Base-by-base conservation (phyloP, 2,113 vertebrate genomes). In the Nymphicus hollandicus region DNA sequence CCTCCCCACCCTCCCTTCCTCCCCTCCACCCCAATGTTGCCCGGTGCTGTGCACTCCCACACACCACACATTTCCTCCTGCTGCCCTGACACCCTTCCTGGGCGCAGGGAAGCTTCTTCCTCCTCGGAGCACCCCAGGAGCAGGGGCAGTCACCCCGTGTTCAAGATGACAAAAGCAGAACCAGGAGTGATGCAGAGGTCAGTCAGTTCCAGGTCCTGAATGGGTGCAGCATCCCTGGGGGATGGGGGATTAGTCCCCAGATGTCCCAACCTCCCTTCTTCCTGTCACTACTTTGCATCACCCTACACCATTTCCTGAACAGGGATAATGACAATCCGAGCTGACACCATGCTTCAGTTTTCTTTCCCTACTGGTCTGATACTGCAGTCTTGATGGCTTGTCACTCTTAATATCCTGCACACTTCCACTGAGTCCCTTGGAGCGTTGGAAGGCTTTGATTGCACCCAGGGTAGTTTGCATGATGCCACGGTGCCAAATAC, bases 161-260 rank as follows among this genome's bases (percentile, higher is more conserved):
- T 86, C 56, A 35, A 37, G 64, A 72, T 6, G 22, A 47, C 52
- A 81, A 72, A 92, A 91, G 43, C 50, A 68, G 61, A 58, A 33
- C 24, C 0, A 0, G 43, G 29, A 86, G 31, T 2, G 61, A 37
- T 9, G 56, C 65, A 31, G 39, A 63, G n/a, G 43, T 81, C 10
- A 6, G 43, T 43, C 0, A 1, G 20, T 41, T 61, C 60, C 46
- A 20, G 43, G 37, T 64, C n/a, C 84, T 82, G 61, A 79, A 72
- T 18, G 78, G 91, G 91, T 94, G 70, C 81, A 77, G 81, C 71
- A 88, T 81, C 79, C 66, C 49, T 80, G 66, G 74, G 81, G 93
- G 84, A 89, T 60, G 65, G 92, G 88, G 69, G 91, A 94, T 94
- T 87, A 96, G 44, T n/a, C 44, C 86, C 88, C 88, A 94, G 69